Conservation (phyloP, 2,888 invertebrate genomes). For the Hemithea aestivaria region DNA sequence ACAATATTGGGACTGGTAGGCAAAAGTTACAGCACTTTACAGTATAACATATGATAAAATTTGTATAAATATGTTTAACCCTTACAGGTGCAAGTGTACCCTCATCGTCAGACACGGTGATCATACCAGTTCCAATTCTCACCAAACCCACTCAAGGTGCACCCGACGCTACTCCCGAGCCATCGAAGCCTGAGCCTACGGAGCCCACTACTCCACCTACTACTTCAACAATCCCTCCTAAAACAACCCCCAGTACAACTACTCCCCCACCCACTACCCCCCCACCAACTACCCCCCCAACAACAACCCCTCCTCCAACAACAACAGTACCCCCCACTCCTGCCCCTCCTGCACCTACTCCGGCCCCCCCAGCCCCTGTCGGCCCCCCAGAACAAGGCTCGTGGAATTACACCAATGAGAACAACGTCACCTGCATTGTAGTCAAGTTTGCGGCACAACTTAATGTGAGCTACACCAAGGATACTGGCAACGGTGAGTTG, state of each 20-base stretch:
- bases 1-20: too few relatives aligned
- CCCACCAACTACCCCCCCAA: conserved; percentile 34
- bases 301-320: conserved; percentile 49
- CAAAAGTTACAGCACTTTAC: too few relatives aligned
- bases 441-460: conserved; percentile 83
- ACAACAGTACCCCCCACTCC: conserved; percentile 67
- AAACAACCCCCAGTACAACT: conserved; percentile 13
- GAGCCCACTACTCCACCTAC: conserved; percentile 18
- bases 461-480: conserved; percentile 74
- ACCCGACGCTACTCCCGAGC: neutral
- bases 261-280: conserved; percentile 25
- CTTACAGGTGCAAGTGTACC: neutral
- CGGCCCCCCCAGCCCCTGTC: conserved; percentile 42
- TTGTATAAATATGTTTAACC: too few relatives aligned
- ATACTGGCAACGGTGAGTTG: conserved; percentile 48
- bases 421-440: conserved; percentile 81
- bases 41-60: too few relatives aligned
- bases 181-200: too few relatives aligned
- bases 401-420: conserved; percentile 46
- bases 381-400: conserved; percentile 51
- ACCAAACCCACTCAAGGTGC: too few relatives aligned
- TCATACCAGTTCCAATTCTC: neutral
- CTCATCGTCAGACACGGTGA: neutral
- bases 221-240: conserved; percentile 35
- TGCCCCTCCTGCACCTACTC: conserved; percentile 35